Conservation (phyloP, 2,797 vertebrate genomes). For the Enteromius anoplus region DNA sequence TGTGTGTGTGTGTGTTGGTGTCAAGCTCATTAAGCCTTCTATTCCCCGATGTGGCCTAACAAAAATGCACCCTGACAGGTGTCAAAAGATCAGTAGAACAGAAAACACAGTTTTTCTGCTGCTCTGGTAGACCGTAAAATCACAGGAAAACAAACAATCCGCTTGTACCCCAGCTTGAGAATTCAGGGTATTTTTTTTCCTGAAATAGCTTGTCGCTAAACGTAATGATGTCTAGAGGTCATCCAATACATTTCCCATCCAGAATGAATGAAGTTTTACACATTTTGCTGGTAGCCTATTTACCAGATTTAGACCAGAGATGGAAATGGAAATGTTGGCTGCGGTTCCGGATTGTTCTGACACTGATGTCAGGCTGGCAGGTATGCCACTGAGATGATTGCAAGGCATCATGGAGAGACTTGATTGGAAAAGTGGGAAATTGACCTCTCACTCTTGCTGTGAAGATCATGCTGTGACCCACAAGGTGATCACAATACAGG, state of each 20-base stretch:
- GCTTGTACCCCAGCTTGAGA: conserved; percentile 39
- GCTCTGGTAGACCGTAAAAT: conserved; percentile 51
- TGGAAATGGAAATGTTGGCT: conserved; percentile 17
- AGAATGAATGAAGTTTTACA: conserved; percentile 42
- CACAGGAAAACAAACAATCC: conserved; percentile 54
- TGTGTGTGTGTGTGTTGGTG: conserved; percentile 18
- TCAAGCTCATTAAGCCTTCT: conserved; percentile 49
- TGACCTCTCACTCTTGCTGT: conserved; percentile 27
- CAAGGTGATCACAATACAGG: conserved; percentile 16
- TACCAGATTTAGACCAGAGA: background rate
- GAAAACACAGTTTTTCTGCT: conserved; percentile 46
- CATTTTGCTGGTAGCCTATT: background rate
- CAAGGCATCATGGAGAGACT: conserved; percentile 38
- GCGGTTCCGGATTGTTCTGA: conserved; percentile 31
- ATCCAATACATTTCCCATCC: conserved; percentile 47
- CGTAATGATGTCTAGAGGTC: conserved; percentile 39
- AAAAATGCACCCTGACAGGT: conserved; percentile 49
- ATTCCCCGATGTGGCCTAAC: conserved; percentile 35
- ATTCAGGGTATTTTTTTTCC: conserved; percentile 36
- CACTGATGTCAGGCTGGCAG: conserved; percentile 27
- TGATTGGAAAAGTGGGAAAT: conserved; percentile 49
- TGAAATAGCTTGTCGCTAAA: conserved; percentile 44
- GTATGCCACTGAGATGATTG: conserved; percentile 32
- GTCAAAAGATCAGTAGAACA: conserved; percentile 51
- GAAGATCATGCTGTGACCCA: conserved; percentile 45